Evolutionary conservation across 2,797 vertebrate species (phyloP).

Genomic region (Lindbergichthys nudifrons): DNA sequence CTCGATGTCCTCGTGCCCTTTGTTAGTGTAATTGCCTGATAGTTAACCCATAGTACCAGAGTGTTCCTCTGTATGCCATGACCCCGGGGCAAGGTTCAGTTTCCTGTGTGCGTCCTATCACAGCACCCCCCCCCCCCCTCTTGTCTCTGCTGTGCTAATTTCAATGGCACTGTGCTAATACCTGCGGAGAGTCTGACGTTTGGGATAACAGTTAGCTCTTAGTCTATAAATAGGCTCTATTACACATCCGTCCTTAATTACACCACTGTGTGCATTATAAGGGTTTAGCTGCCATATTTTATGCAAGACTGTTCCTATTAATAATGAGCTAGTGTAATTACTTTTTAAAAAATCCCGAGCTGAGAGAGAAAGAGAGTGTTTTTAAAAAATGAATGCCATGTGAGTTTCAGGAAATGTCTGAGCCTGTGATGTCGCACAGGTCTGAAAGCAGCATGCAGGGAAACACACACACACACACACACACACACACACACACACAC

Average conservation of each 20-base stretch:
- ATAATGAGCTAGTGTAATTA: slow-evolving; percentile 99
- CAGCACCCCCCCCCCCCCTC: neutral
- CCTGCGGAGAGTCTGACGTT: slow-evolving; percentile 65
- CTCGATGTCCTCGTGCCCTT: slow-evolving; percentile 53
- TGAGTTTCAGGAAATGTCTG: slow-evolving; percentile 92
- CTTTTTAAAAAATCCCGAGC: slow-evolving; percentile 90
- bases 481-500: neutral
- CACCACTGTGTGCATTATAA: slow-evolving; percentile 91
- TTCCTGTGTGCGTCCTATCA: slow-evolving; percentile 45
- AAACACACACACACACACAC: slow-evolving; percentile 12
- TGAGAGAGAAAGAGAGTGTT: slow-evolving; percentile 75
- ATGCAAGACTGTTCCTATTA: slow-evolving; percentile 96
- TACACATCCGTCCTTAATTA: slow-evolving; percentile 96
- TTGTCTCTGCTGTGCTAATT: slow-evolving; percentile 33
- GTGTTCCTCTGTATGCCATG: slow-evolving; percentile 47
- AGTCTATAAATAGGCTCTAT: slow-evolving; percentile 91
- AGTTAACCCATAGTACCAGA: slow-evolving; percentile 66
- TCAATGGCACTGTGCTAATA: slow-evolving; percentile 41
- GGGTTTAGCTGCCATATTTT: slow-evolving; percentile 97
- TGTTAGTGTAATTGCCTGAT: slow-evolving; percentile 75
- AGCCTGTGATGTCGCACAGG: slow-evolving; percentile 85
- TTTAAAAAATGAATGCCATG: slow-evolving; percentile 94
- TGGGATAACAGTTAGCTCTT: slow-evolving; percentile 53
- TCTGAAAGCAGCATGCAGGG: slow-evolving; percentile 51
- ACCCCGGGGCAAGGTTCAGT: slow-evolving; percentile 70